Percentiles rank a stretch among this genome's conserved stretches.
phyloP scores from a whole-genome alignment of 2,888 invertebrate species.

The Callimorpha dominula region DNA sequence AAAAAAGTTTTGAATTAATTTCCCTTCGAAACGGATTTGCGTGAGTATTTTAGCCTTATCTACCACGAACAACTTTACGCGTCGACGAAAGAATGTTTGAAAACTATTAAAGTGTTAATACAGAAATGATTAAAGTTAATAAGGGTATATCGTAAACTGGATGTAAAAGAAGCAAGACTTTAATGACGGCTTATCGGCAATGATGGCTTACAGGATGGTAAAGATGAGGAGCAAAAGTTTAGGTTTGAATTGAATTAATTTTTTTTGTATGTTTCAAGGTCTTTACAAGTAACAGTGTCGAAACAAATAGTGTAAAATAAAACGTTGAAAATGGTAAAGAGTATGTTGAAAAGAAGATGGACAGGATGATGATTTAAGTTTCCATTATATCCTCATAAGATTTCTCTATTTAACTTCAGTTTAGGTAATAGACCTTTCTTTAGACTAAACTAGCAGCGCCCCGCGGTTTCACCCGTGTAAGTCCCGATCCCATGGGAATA shows the following conservation, averaged over 20 bases:
- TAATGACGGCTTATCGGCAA: neutral
- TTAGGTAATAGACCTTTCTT: too few species aligned
- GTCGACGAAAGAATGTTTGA: constrained; percentile 37
- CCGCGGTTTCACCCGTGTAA: too few species aligned
- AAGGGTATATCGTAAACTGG: constrained; percentile 27
- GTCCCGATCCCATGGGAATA: too few species aligned
- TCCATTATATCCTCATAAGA: too few species aligned
- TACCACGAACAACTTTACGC: constrained; percentile 45
- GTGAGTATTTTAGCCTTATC: constrained; percentile 58
- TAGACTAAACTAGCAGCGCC: too few species aligned
- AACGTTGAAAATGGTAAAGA: too few species aligned
- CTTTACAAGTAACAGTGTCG: neutral
- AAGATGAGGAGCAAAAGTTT: neutral
- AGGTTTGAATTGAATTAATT: neutral
- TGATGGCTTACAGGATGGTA: neutral
- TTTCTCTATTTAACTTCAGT: too few species aligned
- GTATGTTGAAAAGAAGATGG: too few species aligned
- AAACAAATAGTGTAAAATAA: neutral
- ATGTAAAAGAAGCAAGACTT: neutral
- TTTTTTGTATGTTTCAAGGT: neutral
- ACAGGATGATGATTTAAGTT: too few species aligned
- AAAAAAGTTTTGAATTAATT: constrained; percentile 68
- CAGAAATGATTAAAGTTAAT: constrained; percentile 37
- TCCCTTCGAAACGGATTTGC: constrained; percentile 47
- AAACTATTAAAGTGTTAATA: constrained; percentile 49